Base-by-base conservation (phyloP, 2,113 vertebrate species). In the Salvator merianae region DNA sequence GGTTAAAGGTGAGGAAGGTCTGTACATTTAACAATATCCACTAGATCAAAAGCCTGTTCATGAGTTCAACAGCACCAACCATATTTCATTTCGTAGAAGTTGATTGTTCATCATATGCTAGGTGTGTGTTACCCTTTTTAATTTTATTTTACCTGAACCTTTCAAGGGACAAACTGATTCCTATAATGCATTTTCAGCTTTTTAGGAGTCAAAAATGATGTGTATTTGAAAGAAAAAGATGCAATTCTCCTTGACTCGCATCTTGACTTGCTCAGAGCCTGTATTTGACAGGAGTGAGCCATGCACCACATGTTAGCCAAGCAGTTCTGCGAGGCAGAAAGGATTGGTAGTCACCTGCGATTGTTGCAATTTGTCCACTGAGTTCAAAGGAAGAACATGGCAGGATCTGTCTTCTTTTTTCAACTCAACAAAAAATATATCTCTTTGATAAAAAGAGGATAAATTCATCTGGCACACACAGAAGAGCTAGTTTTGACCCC, bases 241-340 rank as follows among this genome's bases (percentile, higher is more conserved):
- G 43, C 40, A 69, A 28, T 10, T 9, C 9, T 3, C 38, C 63
- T 24, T 26, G 12, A 20, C 36, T 3, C 16, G 18, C 12, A 26
- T 16, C 38, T 30, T n/a, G 30, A 26, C 75, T 47, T 70, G 8
- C 26, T 70, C 65, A 43, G 38, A n/a, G n/a, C 14, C 80, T 62
- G 7, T 32, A 40, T 82, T 78, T 70, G 75, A 78, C 65, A 84
- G 12, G 32, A 70, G 13, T 84, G 75, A 84, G 65, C 78, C 65
- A 77, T 32, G 1, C 4, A 32, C 82, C 16, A 28, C 26, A 38
- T 9, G 6, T 38, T 32, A 78, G 34, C 20, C 20, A 3, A 76
- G 82, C 32, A 68, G 53, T 72, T 63, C 6, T 82, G 53, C 36
- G n/a, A 53, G 65, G 50, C 18, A 84, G 66, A 55, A 71, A 70